Evolutionary conservation across 37 sponge, comb jelly and placozoan species (phyloP).

Genomic region (Haliclona indistincta): DNA sequence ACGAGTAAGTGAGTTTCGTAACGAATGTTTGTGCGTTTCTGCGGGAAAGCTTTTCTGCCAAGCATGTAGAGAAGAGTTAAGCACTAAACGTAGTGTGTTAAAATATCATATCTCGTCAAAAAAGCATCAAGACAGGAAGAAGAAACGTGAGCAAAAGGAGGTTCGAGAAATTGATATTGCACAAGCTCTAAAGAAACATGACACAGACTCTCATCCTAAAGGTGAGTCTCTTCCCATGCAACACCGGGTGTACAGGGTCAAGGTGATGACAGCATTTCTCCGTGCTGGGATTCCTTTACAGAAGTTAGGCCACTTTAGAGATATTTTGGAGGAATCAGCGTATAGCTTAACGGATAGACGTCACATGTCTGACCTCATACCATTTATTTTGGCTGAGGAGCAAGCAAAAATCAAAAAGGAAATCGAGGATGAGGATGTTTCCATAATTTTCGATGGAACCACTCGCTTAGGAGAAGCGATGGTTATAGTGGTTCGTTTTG

Average conservation of each 20-base stretch:
- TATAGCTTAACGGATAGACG: background rate
- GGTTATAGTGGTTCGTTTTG: slow-evolving; percentile 19
- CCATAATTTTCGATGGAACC: slow-evolving; percentile 25
- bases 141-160: background rate
- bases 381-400: slow-evolving; percentile 1
- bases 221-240: slow-evolving; percentile 10
- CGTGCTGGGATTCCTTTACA: slow-evolving; percentile 12
- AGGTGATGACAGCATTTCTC: slow-evolving; percentile 14
- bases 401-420: background rate
- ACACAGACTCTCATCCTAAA: background rate
- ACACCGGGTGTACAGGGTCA: background rate
- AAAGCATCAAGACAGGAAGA: background rate
- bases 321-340: slow-evolving; percentile 7
- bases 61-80: slow-evolving; percentile 63
- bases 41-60: slow-evolving; percentile 33
- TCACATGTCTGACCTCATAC: slow-evolving; percentile 2
- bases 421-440: background rate
- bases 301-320: slow-evolving; percentile 3
- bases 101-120: background rate
- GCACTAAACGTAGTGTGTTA: background rate
- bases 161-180: background rate
- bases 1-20: slow-evolving; percentile 31
- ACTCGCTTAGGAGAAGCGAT: slow-evolving; percentile 21
- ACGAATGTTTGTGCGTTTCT: slow-evolving; percentile 31
- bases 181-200: background rate